Evolutionary conservation across 2,888 invertebrate species (phyloP).

Genomic region (Opisthograptis luteolata): DNA sequence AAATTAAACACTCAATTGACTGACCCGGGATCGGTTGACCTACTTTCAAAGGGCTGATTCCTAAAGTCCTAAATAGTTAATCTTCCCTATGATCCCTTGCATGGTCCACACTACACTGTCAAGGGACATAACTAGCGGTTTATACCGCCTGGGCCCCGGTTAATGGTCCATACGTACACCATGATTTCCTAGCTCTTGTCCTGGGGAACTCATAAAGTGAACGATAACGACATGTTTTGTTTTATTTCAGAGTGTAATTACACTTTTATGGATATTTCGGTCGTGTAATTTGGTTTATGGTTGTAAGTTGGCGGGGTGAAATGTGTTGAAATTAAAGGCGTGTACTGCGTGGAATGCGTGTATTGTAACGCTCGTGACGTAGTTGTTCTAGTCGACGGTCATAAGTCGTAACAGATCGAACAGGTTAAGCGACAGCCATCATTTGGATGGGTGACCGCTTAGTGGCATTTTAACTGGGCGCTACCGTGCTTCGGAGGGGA

Average conservation of each 20-base stretch:
- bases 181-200: constrained; percentile 6
- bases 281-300: constrained; percentile 5
- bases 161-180: constrained; percentile 11
- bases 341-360: no score
- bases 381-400: no score
- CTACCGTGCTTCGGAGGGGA: no score
- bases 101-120: constrained; percentile 7
- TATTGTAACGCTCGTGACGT: no score
- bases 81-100: constrained; percentile 13
- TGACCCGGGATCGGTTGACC: constrained; percentile 30
- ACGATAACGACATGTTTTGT: constrained; percentile 11
- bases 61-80: constrained; percentile 28
- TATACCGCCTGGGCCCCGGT: constrained; percentile 4
- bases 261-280: constrained; percentile 14
- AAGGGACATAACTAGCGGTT: constrained; percentile 16
- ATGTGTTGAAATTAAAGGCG: background rate
- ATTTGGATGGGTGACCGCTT: no score
- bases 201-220: constrained; percentile 12
- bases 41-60: constrained; percentile 29
- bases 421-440: no score
- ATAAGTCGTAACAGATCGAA: no score
- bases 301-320: constrained; percentile 2
- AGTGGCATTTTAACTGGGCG: no score
- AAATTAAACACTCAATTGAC: constrained; percentile 26
- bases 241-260: constrained; percentile 16